phyloP scores from a whole-genome alignment of 1,140 invertebrate genomes.

The Amyelois transitella region DNA sequence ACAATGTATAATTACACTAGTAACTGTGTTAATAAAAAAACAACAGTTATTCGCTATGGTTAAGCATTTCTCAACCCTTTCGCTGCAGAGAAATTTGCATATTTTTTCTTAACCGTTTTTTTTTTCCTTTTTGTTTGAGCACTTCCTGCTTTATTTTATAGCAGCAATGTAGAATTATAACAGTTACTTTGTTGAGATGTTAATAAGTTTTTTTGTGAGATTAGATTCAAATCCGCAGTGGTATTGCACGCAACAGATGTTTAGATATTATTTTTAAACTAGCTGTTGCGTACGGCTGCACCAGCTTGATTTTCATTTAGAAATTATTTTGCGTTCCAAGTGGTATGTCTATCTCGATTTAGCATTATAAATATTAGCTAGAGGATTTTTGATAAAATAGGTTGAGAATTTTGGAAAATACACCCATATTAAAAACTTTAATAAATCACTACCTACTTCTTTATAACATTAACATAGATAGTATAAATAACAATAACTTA shows the following conservation, averaged over 20 bases:
- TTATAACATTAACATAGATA: too few species aligned
- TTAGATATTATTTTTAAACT: constrained; percentile 7
- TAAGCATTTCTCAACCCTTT: constrained; percentile 26
- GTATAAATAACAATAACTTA: too few species aligned
- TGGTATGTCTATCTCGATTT: too few species aligned
- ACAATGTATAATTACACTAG: not conserved
- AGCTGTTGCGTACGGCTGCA: too few species aligned
- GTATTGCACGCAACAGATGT: constrained; percentile 16
- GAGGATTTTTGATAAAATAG: too few species aligned
- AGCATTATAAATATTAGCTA: too few species aligned
- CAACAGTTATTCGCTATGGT: not conserved
- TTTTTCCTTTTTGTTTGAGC: constrained; percentile 35
- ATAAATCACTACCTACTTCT: too few species aligned
- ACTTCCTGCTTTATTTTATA: constrained; percentile 36
- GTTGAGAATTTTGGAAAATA: too few species aligned
- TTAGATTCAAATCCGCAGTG: constrained; percentile 15
- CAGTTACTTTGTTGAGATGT: constrained; percentile 46
- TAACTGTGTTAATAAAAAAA: not conserved
- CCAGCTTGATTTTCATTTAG: too few species aligned
- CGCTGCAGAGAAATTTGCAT: constrained; percentile 46
- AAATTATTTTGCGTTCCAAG: too few species aligned
- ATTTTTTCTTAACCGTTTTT: constrained; percentile 52
- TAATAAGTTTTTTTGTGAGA: constrained; percentile 47
- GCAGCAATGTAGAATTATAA: constrained; percentile 43
- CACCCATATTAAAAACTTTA: too few species aligned